Evolutionary conservation across 2,797 vertebrate genomes (phyloP), one percentile per base, ranked within the genome.

Genomic region (Silurus aristotelis): DNA sequence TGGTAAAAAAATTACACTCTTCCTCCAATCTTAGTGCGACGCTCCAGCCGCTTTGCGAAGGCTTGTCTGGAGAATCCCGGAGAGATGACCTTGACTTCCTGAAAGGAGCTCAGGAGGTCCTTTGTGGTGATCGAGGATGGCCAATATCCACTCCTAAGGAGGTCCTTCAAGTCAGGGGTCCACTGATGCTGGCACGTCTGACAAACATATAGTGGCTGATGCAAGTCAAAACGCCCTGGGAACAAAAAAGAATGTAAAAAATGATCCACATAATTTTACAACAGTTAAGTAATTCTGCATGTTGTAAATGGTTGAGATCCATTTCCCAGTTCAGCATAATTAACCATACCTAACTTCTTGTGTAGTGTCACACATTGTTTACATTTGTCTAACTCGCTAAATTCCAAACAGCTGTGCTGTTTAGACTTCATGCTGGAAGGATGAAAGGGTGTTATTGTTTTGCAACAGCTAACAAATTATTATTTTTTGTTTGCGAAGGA

Each of bases 121-220:
- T 25, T 2, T 66, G 10, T 66, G 25, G n/a, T 14, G n/a, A 14
- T 22, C 25, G 64, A 66, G n/a, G 64, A n/a, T 66, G 64, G n/a
- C 64, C 64, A 66, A 66, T 27, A 66, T 27, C 64, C 64, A 66
- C 64, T 66, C 64, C 64, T 66, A 27, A 66, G 64, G 64, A 66
- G 64, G 64, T 66, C 25, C 10, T 66, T 25, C n/a, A 27, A 14
- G 10, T 14, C n/a, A 66, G 64, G 64, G 12, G 64, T 66, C 64
- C 25, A 66, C 64, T 27, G 12, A 5, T 66, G 64, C 64, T 66
- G n/a, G 12, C n/a, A 66, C 10, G 61, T n/a, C n/a, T n/a, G 22
- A 64, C 61, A 64, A 3, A n/a, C 20, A 25, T 64, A 64, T 64
- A 64, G 61, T n/a, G 61, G 9, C 61, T 25, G n/a, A 66, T 25